Base-by-base conservation (phyloP, 2,797 vertebrate genomes). In the Urosaurus nigricauda region DNA sequence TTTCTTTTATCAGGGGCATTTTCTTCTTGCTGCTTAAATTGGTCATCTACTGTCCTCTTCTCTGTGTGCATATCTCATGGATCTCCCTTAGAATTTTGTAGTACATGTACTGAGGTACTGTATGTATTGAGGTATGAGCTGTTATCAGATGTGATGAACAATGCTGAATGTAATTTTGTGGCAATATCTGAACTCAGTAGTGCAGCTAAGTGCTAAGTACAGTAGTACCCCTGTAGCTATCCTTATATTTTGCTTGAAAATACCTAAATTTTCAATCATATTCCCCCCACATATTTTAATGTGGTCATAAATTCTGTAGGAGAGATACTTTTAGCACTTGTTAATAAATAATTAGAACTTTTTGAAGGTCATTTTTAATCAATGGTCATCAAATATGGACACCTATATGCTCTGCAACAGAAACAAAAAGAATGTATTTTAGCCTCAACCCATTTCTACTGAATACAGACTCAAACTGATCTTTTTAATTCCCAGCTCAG, bases 401-500 rank as follows among this genome's bases (percentile, higher is more conserved):
- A 68, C 32, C 8, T 68, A 68, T 13, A 68, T 32, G 4, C 29
- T 68, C 29, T 13, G 65, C 65, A 32, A 68, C 4, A 26, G 29
- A 68, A 68, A 68, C 21, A 68, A 68, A 68, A 2, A 26, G 29
- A 11, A 68, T 68, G 43, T 43, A 43, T 74, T 60, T 6, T 29
- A 47, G 37, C 12, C n/a, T 29, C 11, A 80, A 4, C 24, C 29
- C 40, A 47, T 71, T 63, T 80, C 51, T 12, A 71, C 9, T 84
- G 32, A 84, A 71, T n/a, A 74, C 12, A 40, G 40, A 87, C 65
- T 60, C 56, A 35, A 51, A 58, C 11, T 14, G 75, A 29, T 83
- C 24, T 85, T 85, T 88, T 92, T 73, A 37, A n/a, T 83, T 90
- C 89, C n/a, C 43, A 98, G 98, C 96, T 92, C 97, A 98, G 80